These are phyloP conservation scores for Nomada ferruginata DNA, from an alignment of 2,888 invertebrate genomes.

Conservation along the genomic window DNA sequence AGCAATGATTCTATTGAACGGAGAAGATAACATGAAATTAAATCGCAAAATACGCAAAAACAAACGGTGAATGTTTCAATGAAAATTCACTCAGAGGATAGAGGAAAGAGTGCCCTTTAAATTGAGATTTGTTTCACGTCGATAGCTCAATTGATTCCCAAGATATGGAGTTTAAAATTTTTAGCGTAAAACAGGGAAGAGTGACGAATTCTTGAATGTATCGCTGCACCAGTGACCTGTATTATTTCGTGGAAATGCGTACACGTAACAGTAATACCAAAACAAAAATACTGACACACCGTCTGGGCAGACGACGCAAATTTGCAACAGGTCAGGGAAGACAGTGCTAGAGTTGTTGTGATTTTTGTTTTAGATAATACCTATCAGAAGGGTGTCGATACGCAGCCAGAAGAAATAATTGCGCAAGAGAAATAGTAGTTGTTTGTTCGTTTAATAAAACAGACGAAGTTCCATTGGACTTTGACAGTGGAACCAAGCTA, in stretches of 20 bases:
- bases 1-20: background rate
- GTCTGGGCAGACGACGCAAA: background rate
- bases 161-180: slow-evolving; percentile 4
- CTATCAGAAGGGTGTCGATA: too few species aligned
- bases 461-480: background rate
- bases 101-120: background rate
- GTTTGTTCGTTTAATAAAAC: background rate
- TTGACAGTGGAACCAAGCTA: background rate
- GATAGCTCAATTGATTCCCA: background rate
- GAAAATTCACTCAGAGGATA: background rate
- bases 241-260: background rate
- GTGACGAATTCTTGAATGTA: background rate
- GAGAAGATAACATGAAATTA: background rate
- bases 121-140: background rate
- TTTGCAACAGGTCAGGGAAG: background rate
- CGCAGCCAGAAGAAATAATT: background rate
- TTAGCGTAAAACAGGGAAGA: background rate
- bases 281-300: background rate
- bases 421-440: background rate
- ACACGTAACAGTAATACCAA: background rate
- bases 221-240: background rate
- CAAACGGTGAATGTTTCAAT: background rate
- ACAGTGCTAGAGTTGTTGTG: background rate
- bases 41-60: background rate
- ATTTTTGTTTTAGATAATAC: too few species aligned